These are phyloP conservation scores for Vulpes lagopus DNA, from an alignment of 2,113 vertebrate genomes.

Conservation along the genomic window DNA sequence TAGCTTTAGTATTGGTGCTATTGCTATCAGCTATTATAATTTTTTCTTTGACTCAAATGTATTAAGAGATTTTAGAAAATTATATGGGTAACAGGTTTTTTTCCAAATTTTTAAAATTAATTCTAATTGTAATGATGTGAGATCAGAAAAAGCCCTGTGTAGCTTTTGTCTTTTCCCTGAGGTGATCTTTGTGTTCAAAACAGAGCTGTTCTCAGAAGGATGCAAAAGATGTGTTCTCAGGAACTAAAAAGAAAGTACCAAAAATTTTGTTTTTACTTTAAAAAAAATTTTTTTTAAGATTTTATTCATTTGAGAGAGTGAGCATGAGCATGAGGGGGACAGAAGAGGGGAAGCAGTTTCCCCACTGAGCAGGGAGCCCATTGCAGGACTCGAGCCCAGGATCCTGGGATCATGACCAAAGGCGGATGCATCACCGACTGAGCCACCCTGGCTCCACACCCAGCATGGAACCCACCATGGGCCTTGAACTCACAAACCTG, in stretches of 20 bases:
- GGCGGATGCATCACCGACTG: not conserved
- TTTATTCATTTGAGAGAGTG: not conserved
- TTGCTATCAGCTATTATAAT: not conserved
- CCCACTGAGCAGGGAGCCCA: not conserved
- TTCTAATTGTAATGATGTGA: not conserved
- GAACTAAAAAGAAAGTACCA: not conserved
- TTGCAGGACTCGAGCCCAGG: not conserved
- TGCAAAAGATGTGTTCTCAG: not conserved
- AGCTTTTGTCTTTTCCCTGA: not conserved
- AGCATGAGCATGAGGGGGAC: not conserved
- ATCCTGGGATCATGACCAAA: not conserved
- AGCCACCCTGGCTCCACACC: not conserved
- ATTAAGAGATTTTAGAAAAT: constrained; percentile 16
- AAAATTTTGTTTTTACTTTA: not conserved
- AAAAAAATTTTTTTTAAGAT: not conserved
- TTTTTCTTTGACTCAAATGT: not conserved
- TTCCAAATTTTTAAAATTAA: not conserved
- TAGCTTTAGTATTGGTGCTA: not conserved
- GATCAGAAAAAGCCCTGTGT: not conserved
- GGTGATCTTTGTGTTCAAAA: not conserved
- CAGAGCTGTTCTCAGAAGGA: not conserved
- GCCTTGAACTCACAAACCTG: not conserved
- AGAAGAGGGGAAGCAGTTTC: not conserved
- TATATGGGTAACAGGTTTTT: not conserved
- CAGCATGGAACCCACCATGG: not conserved